A percentile compares a stretch with the other conserved stretches of the same genome.
Conservation (phyloP, 2,797 vertebrate species). For the Rhincodon typus region DNA sequence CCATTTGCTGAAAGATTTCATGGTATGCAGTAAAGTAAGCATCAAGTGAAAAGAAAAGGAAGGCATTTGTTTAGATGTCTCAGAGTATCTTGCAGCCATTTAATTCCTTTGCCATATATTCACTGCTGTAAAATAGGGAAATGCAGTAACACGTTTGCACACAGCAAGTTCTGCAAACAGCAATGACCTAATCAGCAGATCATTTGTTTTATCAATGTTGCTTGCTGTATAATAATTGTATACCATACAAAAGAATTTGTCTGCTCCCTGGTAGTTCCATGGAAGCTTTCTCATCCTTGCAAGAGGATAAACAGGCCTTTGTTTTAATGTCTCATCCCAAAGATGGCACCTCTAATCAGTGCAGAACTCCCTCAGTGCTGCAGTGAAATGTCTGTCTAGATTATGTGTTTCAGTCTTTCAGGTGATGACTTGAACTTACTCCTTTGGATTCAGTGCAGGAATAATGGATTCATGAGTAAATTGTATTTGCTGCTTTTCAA, state of each 20-base stretch:
- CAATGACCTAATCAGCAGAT: neutral
- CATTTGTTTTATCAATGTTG: neutral
- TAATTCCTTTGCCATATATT: neutral
- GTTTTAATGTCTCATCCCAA: neutral
- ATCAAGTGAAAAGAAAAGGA: neutral
- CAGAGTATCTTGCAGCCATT: neutral
- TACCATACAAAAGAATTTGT: neutral
- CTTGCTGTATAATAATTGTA: neutral
- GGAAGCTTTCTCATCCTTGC: neutral
- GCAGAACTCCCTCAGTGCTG: neutral
- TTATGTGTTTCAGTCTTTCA: neutral
- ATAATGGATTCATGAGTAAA: neutral
- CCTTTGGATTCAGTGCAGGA: neutral
- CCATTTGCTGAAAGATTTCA: neutral
- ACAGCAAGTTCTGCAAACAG: neutral
- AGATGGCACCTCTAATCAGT: neutral
- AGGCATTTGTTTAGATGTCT: neutral
- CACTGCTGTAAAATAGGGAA: neutral
- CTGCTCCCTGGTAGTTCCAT: neutral
- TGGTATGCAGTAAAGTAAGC: neutral
- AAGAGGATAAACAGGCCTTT: neutral
- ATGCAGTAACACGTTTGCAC: neutral
- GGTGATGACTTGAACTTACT: neutral
- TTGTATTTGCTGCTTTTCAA: neutral
- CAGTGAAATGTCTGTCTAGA: neutral